Conservation (phyloP, 2,888 invertebrate genomes). For the Sclerodermus sp. region DNA sequence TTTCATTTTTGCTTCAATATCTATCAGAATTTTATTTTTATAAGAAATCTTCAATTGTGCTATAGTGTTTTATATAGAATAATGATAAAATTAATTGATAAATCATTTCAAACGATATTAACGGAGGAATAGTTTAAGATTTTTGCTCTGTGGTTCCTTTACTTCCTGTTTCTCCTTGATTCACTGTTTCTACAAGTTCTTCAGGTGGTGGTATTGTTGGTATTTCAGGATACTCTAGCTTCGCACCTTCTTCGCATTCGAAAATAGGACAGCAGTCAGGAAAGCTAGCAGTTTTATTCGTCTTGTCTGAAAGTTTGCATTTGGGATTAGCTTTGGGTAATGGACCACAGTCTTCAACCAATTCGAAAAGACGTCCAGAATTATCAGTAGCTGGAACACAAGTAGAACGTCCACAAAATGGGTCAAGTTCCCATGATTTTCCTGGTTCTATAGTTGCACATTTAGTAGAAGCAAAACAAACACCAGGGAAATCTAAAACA, state of each 20-base stretch:
- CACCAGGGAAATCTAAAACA: slow-evolving; percentile 79
- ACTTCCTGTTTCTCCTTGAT: too few relatives aligned
- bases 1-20: too few relatives aligned
- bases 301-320: slow-evolving; percentile 85
- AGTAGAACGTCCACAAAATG: slow-evolving; percentile 89
- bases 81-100: too few relatives aligned
- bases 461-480: slow-evolving; percentile 88
- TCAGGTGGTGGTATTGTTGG: slow-evolving; percentile 61
- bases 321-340: slow-evolving; percentile 84
- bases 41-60: too few relatives aligned
- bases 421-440: slow-evolving; percentile 82
- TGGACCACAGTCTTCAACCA: slow-evolving; percentile 89
- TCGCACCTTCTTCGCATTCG: slow-evolving; percentile 83
- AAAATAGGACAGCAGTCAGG: slow-evolving; percentile 84
- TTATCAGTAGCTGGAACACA: slow-evolving; percentile 80
- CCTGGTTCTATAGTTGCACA: slow-evolving; percentile 87
- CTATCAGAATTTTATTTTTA: too few relatives aligned
- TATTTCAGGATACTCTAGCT: slow-evolving; percentile 84
- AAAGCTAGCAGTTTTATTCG: slow-evolving; percentile 87
- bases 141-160: too few relatives aligned
- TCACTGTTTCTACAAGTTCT: slow-evolving; percentile 51
- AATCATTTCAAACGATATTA: too few relatives aligned
- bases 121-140: too few relatives aligned
- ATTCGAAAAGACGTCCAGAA: slow-evolving; percentile 75
- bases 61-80: too few relatives aligned